A percentile compares a stretch with the other conserved stretches of the same genome.
Conservation (phyloP, 2,888 invertebrate genomes). For the Cataglyphis cursor region DNA sequence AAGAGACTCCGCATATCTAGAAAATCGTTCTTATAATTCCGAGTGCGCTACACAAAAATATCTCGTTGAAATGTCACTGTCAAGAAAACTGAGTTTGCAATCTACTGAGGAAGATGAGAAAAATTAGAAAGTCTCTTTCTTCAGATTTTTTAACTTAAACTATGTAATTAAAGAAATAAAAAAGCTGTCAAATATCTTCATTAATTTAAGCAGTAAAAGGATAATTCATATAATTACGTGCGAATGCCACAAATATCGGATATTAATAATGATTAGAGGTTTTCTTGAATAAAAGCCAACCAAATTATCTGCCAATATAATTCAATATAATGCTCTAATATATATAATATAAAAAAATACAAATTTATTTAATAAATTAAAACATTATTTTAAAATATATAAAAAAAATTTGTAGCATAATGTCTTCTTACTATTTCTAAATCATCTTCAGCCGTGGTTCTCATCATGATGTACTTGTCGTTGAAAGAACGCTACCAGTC, state of each 20-base stretch:
- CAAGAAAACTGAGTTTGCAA: background rate
- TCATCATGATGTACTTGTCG: slow-evolving; percentile 74
- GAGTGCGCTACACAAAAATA: background rate
- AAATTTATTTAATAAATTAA: background rate
- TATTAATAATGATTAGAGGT: slow-evolving; percentile 1
- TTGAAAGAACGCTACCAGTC: slow-evolving; percentile 85
- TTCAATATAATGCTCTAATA: background rate
- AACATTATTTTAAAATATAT: background rate
- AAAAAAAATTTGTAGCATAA: background rate
- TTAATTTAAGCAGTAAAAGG: background rate
- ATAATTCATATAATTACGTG: slow-evolving; percentile 9
- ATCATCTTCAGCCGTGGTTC: slow-evolving; percentile 65
- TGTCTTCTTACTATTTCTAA: slow-evolving; percentile 41
- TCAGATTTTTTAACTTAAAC: slow-evolving; percentile 1
- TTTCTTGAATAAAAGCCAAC: background rate
- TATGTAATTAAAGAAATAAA: background rate
- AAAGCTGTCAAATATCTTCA: background rate
- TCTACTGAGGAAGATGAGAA: background rate
- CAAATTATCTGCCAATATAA: background rate
- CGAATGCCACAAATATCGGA: background rate
- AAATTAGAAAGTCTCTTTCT: background rate
- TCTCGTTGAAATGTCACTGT: background rate
- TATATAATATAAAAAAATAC: background rate
- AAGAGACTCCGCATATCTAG: background rate
- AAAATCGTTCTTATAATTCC: background rate